Conservation (phyloP, 2,797 vertebrate genomes). For the Mycteria americana region DNA sequence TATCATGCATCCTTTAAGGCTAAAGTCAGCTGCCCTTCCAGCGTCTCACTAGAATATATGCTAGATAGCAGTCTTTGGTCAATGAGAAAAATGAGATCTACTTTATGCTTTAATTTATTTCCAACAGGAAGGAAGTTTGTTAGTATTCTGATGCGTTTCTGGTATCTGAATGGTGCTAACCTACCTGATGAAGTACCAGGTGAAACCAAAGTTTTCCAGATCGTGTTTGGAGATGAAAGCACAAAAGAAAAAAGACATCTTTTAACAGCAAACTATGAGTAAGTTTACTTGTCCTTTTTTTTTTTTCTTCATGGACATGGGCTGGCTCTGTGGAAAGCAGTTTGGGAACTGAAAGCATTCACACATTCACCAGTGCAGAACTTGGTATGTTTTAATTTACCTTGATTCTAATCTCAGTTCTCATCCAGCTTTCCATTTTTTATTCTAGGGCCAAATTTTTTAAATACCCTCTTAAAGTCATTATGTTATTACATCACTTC, state of each 20-base stretch:
- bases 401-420: background rate
- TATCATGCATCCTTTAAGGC: background rate
- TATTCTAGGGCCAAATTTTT: background rate
- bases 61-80: background rate
- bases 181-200: slow-evolving; percentile 82
- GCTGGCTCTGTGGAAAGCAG: background rate
- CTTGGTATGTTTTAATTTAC: background rate
- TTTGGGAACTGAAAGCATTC: background rate
- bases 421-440: background rate
- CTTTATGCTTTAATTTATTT: slow-evolving; percentile 49
- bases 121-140: slow-evolving; percentile 90
- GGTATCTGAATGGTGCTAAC: slow-evolving; percentile 87
- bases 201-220: slow-evolving; percentile 81
- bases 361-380: background rate
- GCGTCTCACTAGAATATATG: background rate
- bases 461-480: background rate
- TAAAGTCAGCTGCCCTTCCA: background rate
- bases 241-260: slow-evolving; percentile 81
- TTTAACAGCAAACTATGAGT: slow-evolving; percentile 93
- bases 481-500: background rate
- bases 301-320: accelerated
- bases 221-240: slow-evolving; percentile 78
- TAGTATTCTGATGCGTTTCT: slow-evolving; percentile 93
- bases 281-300: slow-evolving; percentile 58
- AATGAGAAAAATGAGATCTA: background rate